Conservation (phyloP, 2,113 vertebrate species). For the cattle (Bos taurus) region DNA sequence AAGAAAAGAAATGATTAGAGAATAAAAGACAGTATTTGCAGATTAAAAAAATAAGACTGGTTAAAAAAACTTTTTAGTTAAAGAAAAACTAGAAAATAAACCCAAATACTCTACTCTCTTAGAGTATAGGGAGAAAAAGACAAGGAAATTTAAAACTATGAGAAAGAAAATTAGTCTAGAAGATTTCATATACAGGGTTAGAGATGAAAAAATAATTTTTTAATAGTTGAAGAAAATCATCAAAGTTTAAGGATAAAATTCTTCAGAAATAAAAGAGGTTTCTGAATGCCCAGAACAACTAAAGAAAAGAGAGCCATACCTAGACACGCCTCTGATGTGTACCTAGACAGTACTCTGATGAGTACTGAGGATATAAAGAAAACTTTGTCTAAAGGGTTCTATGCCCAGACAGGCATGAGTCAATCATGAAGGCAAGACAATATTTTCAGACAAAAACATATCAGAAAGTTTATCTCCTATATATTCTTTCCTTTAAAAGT, state of each 20-base stretch:
- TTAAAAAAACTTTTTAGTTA: background rate
- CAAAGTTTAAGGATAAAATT: conserved; percentile 5
- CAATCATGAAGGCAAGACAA: background rate
- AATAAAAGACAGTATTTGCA: background rate
- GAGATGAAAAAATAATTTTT: background rate
- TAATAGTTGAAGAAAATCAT: background rate
- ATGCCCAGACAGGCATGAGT: background rate
- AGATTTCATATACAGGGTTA: background rate
- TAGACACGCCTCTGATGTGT: background rate
- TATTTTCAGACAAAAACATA: background rate
- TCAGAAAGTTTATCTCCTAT: background rate
- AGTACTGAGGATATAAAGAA: background rate
- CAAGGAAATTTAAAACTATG: background rate
- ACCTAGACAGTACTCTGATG: background rate
- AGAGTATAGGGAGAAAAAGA: background rate
- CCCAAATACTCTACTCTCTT: background rate
- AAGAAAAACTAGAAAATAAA: background rate
- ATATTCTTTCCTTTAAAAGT: background rate
- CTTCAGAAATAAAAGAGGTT: background rate
- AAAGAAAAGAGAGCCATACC: background rate
- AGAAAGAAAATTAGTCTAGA: background rate
- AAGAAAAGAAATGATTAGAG: background rate
- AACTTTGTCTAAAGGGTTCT: background rate
- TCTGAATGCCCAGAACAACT: background rate
- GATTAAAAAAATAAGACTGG: background rate